These are phyloP conservation scores for Suncus etruscus DNA, from an alignment of 2,113 vertebrate genomes.

Conservation along the genomic window DNA sequence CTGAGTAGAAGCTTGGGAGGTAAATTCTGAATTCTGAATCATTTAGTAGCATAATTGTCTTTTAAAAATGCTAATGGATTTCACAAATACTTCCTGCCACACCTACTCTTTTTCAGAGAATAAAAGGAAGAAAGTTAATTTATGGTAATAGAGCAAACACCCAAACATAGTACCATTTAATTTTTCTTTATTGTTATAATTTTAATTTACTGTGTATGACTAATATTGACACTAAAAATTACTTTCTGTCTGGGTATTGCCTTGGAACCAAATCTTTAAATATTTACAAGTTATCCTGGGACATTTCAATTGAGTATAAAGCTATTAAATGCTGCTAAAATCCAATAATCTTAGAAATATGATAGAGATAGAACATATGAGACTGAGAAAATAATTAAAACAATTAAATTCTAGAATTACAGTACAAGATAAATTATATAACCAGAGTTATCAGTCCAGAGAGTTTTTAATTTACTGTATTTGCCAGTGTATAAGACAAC, in stretches of 20 bases:
- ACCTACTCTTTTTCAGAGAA: constrained; percentile 72
- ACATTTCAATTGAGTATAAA: constrained; percentile 5
- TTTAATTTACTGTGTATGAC: constrained; percentile 76
- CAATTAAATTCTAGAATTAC: constrained; percentile 78
- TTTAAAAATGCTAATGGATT: constrained; percentile 70
- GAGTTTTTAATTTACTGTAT: constrained; percentile 85
- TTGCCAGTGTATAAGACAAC: no score
- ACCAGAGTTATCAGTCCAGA: constrained; percentile 75
- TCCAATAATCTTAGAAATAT: constrained; percentile 69
- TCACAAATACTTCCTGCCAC: constrained; percentile 73
- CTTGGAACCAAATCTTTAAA: constrained; percentile 60
- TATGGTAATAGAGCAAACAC: constrained; percentile 74
- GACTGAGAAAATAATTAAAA: constrained; percentile 79
- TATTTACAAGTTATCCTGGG: not conserved
- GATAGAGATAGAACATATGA: constrained; percentile 62
- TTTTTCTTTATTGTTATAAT: constrained; percentile 70
- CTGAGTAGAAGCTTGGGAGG: constrained; percentile 49
- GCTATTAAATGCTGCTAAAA: constrained; percentile 55
- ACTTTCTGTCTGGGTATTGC: constrained; percentile 59
- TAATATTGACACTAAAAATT: constrained; percentile 19
- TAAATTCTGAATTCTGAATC: constrained; percentile 57
- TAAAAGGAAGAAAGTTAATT: constrained; percentile 61
- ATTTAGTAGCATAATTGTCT: constrained; percentile 71
- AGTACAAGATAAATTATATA: constrained; percentile 78
- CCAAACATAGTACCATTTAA: constrained; percentile 74